Base-by-base conservation (phyloP, 2,113 vertebrate genomes). In the Paramisgurnus dabryanus region DNA sequence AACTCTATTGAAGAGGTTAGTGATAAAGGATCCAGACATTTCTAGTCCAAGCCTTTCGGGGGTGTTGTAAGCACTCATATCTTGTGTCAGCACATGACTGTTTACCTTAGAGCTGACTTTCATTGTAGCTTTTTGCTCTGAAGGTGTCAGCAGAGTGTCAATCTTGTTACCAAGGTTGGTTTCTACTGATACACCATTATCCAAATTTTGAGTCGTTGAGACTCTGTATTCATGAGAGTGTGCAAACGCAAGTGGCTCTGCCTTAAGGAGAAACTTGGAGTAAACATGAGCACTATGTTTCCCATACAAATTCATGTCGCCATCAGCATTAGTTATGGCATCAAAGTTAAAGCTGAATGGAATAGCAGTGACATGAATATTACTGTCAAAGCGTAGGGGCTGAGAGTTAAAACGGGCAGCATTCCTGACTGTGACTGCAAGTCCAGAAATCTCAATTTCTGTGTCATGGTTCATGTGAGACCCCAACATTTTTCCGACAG, bases 211-310 rank as follows among this genome's bases (percentile, higher is more conserved):
- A 18, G 67, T 91, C 12, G 92, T 88, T 78, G 95, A 95, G 76
- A 94, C 93, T 89, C 93, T 94, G 86, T 91, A 96, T 88, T 97
- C 95, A 84, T 98, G 95, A 67, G 94, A 94, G 79, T 95, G 92
- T 50, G 92, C 92, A 71, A 98, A 89, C 81, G 94, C 92, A 85
- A 97, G 87, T 67, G 96, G 95, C 70, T 97, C 95, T 55, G 92
- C 95, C 90, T 92, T 96, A 57, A 98, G 74, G 2, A 95, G 90
- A 80, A 96, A 84, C 87, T 97, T 97, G 86, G 92, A 95, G 76
- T 96, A 97, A 7, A 97, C 86, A 68, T 96, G 93, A 41, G 93
- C 95, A 2, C 89, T 92, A 43, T 98, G 96, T 5, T 95, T 93
- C 79, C 96, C 95, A 85, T 90, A 91, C 76, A 93, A 73, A 79